Base-by-base conservation (phyloP, 2,113 vertebrate genomes). In the Pogonocichla stellata region DNA sequence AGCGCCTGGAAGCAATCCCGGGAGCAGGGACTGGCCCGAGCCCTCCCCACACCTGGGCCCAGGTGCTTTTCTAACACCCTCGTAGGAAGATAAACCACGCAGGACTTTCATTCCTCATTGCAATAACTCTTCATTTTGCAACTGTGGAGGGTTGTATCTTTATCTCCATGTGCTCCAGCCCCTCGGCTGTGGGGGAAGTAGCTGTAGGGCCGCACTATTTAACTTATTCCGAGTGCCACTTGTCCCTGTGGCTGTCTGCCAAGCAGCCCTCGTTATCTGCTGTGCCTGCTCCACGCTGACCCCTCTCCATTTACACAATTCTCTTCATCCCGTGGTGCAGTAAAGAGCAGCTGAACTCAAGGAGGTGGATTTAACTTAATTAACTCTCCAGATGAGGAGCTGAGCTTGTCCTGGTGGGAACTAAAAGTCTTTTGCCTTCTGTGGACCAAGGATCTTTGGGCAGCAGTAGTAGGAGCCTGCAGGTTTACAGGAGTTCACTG, bases 161-260 rank as follows among this genome's bases (percentile, higher is more conserved):
- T 74, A 89, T 90, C 94, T 96, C 90, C 86, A 93, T 96, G 96
- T 70, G 92, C 98, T 97, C 94, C 97, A 75, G 61, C 80, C 75
- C 80, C 64, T 66, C 40, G 3, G 74, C 75, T 31, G 89, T 40
- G 62, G 93, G 67, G 89, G 80, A 15, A 93, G 88, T 96, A 97
- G 96, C 79, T 82, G 88, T 94, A 92, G 93, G 87, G 93, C 93
- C 96, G 56, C 92, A 74, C 90, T 95, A 94, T 91, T 97, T 98
- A 98, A 98, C 97, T 98, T 98, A 97, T 96, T 97, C 92, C 57
- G 50, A 95, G 93, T 38, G 43, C 67, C 90, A 82, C 47, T 86
- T 73, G 92, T 73, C 83, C 92, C 54, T 1, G 66, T 91, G 92
- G 95, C 29, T 50, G 45, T 83, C n/a, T 93, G 93, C 95, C 82